phyloP scores from a whole-genome alignment of 2,888 invertebrate genomes.

The Alentia gelatinosa region DNA sequence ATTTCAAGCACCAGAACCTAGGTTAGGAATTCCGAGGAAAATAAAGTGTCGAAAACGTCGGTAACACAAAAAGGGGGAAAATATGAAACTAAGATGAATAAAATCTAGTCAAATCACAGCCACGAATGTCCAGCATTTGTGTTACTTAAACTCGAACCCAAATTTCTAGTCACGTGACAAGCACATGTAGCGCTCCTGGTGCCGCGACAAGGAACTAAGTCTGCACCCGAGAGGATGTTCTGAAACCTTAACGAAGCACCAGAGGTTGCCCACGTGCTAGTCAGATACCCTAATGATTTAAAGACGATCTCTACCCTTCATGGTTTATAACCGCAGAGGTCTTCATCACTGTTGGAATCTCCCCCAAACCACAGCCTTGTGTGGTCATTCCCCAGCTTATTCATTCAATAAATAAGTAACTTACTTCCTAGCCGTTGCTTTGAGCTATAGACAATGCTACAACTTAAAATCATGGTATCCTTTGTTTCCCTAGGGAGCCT shows the following conservation, averaged over 20 bases:
- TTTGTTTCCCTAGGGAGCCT: too few species aligned
- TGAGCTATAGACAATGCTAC: conserved; percentile 22
- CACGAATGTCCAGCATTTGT: conserved; percentile 54
- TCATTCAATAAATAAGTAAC: neutral
- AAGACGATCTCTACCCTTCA: neutral
- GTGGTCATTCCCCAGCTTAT: neutral
- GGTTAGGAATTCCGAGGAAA: neutral
- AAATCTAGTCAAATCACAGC: conserved; percentile 49
- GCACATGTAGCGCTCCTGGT: neutral
- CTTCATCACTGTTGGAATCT: neutral
- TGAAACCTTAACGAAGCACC: too few species aligned
- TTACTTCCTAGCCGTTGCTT: conserved; percentile 33
- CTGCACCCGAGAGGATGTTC: too few species aligned
- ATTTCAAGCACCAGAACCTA: neutral
- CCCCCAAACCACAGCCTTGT: neutral
- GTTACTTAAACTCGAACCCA: conserved; percentile 14
- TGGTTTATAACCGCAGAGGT: neutral
- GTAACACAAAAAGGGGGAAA: neutral
- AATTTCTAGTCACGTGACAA: neutral
- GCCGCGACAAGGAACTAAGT: neutral
- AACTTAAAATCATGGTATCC: neutral
- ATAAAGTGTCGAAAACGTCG: neutral
- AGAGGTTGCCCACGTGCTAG: neutral
- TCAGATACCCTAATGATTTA: neutral
- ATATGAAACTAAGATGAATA: neutral